Percentiles rank a stretch among this genome's conserved stretches.
phyloP scores from a whole-genome alignment of 2,888 invertebrate genomes.

The Patella caerulea region DNA sequence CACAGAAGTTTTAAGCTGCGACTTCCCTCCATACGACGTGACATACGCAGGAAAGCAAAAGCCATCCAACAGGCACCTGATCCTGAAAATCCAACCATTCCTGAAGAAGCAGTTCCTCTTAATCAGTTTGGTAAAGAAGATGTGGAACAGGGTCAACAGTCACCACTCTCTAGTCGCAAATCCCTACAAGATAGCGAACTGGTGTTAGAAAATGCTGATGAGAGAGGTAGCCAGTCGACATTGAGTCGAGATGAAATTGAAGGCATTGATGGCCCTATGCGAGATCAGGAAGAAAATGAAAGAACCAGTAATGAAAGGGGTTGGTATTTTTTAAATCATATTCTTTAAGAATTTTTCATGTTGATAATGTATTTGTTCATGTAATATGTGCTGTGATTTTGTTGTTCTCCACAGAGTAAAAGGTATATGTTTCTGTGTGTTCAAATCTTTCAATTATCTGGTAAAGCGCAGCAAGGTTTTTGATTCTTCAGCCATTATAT shows the following conservation, averaged over 20 bases:
- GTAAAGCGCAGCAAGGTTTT: no score
- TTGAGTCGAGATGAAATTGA: conserved; percentile 29
- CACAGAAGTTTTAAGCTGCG: conserved; percentile 68
- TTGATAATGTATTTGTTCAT: background rate
- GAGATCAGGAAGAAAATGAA: conserved; percentile 2
- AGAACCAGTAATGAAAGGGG: background rate
- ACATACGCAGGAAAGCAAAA: conserved; percentile 53
- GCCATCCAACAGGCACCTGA: conserved; percentile 42
- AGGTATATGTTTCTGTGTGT: background rate
- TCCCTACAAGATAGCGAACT: conserved; percentile 22
- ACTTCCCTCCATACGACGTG: conserved; percentile 68
- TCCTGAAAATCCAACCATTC: conserved; percentile 58
- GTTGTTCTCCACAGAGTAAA: background rate
- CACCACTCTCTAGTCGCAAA: conserved; percentile 2
- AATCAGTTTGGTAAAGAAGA: conserved; percentile 50
- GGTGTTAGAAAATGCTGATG: conserved; percentile 20
- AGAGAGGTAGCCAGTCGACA: conserved; percentile 32
- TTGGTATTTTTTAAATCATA: no score
- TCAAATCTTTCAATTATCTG: background rate
- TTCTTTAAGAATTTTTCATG: background rate
- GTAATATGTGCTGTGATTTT: background rate
- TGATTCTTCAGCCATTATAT: no score
- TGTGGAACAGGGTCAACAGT: conserved; percentile 22
- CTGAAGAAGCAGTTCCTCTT: conserved; percentile 55
- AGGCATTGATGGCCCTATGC: conserved; percentile 9